Conservation (phyloP, 2,113 vertebrate genomes). For the Taxidea taxus region DNA sequence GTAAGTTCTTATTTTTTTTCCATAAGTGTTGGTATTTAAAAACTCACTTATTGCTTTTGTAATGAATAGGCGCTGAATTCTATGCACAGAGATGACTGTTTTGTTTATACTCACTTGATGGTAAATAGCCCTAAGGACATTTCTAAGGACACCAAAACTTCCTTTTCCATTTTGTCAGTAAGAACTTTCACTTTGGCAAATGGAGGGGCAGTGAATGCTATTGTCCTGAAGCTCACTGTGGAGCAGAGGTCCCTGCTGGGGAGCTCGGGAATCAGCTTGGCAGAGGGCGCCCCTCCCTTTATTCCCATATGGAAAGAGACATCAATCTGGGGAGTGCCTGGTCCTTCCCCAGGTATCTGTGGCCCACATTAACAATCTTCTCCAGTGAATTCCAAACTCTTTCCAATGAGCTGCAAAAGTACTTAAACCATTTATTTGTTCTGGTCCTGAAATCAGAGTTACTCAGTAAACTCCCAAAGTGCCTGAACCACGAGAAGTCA, state of each 20-base stretch:
- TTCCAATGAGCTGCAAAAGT: slow-evolving; percentile 51
- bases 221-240: neutral
- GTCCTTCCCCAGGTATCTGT: neutral
- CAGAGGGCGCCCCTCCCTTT: neutral
- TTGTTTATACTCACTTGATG: neutral
- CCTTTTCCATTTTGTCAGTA: neutral
- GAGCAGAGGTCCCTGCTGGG: neutral
- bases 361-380: neutral
- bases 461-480: neutral
- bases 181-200: neutral
- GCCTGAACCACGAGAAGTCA: neutral
- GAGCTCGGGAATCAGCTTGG: neutral
- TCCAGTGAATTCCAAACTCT: neutral
- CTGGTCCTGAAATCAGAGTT: slow-evolving; percentile 36
- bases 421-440: slow-evolving; percentile 35
- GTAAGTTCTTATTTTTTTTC: neutral
- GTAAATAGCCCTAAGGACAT: neutral
- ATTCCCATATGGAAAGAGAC: neutral
- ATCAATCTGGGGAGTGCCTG: neutral
- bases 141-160: neutral
- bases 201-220: neutral
- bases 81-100: neutral
- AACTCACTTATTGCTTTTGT: neutral
- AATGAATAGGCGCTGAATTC: neutral
- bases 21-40: neutral